Conservation (phyloP, 2,113 vertebrate species). For the Gallinago undulata region DNA sequence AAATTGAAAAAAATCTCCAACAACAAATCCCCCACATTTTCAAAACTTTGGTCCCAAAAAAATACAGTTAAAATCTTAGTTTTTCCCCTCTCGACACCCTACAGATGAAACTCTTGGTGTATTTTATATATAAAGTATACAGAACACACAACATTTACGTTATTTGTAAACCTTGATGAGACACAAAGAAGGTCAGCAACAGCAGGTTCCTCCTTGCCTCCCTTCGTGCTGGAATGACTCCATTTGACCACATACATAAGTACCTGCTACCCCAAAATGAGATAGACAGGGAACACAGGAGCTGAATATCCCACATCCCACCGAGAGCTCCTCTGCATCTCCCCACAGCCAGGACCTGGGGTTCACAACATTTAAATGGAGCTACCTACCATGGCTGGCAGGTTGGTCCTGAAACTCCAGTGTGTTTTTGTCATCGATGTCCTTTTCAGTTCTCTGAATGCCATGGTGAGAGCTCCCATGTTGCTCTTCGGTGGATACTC, state of each 20-base stretch:
- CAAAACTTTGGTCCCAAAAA: not conserved
- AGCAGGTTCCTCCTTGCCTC: not conserved
- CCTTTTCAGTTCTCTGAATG: not conserved
- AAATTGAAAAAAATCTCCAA: not conserved
- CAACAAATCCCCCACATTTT: not conserved
- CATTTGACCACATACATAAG: not conserved
- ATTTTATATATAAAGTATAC: not conserved
- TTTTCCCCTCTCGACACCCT: not conserved
- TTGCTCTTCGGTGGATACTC: not conserved
- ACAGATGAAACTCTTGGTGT: not conserved
- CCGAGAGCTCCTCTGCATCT: not conserved
- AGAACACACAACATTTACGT: not conserved
- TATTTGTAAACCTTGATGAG: not conserved
- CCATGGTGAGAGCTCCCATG: accelerated
- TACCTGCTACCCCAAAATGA: not conserved
- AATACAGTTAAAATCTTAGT: not conserved
- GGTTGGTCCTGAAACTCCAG: not conserved
- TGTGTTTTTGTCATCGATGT: not conserved
- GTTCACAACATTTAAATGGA: not conserved
- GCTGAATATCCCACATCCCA: not conserved
- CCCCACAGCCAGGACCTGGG: not conserved
- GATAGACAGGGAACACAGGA: not conserved
- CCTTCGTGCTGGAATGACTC: not conserved
- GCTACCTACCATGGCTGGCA: not conserved
- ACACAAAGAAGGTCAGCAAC: not conserved